Evolutionary conservation across 2,888 invertebrate species (phyloP).

Genomic region (Diadromus collaris): DNA sequence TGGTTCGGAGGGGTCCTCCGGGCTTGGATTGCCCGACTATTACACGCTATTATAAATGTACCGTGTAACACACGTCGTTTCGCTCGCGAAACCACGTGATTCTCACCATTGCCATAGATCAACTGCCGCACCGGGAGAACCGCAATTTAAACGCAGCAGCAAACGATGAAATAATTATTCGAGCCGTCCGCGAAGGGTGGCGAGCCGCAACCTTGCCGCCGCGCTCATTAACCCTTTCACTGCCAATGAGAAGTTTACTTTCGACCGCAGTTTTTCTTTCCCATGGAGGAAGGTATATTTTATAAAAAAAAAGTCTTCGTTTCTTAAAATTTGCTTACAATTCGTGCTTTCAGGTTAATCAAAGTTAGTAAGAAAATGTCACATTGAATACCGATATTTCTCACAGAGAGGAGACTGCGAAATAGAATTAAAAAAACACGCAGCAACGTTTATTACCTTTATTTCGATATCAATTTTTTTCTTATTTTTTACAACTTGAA

Average conservation of each 20-base stretch:
- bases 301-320: neutral
- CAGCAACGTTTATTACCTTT: too few species aligned
- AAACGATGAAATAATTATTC: constrained; percentile 45
- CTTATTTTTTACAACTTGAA: too few species aligned
- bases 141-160: constrained; percentile 29
- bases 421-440: too few species aligned
- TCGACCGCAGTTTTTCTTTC: neutral
- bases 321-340: neutral
- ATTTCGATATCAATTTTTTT: too few species aligned
- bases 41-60: constrained; percentile 53
- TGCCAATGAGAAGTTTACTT: neutral
- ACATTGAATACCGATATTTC: too few species aligned
- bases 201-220: constrained; percentile 5
- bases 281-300: neutral
- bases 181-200: constrained; percentile 13
- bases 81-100: constrained; percentile 49
- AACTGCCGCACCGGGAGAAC: neutral
- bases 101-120: constrained; percentile 17
- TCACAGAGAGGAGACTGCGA: too few species aligned
- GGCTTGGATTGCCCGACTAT: constrained; percentile 53
- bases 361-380: too few species aligned
- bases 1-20: constrained; percentile 49
- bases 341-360: too few species aligned
- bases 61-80: constrained; percentile 44
- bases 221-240: neutral